Conservation (phyloP, 2,113 vertebrate species). For the Aythya baeri region DNA sequence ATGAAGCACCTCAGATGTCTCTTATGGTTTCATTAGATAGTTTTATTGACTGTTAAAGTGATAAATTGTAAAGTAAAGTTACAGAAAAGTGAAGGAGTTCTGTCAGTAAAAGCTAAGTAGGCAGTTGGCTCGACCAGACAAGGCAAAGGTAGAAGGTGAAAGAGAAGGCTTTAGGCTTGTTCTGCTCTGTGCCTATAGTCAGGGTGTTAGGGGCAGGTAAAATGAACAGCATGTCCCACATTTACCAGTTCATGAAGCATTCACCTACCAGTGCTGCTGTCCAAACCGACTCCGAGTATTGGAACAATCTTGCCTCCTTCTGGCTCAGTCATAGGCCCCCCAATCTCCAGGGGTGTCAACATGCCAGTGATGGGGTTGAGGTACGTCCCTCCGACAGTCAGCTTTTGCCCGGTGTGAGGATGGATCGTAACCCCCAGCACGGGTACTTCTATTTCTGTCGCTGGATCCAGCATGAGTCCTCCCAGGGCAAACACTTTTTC, state of each 20-base stretch:
- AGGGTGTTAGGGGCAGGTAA: neutral
- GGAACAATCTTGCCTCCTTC: slow-evolving; percentile 79
- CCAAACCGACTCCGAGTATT: slow-evolving; percentile 82
- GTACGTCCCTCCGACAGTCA: slow-evolving; percentile 84
- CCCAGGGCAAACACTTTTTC: slow-evolving; percentile 78
- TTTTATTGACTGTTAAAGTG: neutral
- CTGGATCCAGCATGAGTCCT: slow-evolving; percentile 83
- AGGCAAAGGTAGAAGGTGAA: neutral
- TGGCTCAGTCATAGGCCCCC: slow-evolving; percentile 83
- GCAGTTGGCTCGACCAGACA: neutral
- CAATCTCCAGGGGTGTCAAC: slow-evolving; percentile 83
- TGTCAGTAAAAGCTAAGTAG: neutral
- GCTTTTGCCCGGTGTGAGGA: slow-evolving; percentile 81
- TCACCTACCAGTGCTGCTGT: slow-evolving; percentile 82
- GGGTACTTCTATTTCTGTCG: slow-evolving; percentile 84
- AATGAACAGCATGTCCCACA: neutral
- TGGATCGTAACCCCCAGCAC: slow-evolving; percentile 88
- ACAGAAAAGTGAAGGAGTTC: neutral
- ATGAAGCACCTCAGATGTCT: neutral
- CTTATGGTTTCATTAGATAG: neutral
- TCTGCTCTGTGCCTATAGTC: neutral
- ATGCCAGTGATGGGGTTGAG: slow-evolving; percentile 83
- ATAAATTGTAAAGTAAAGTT: neutral
- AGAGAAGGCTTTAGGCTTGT: neutral
- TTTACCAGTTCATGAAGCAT: too few species aligned